Evolutionary conservation across 1,140 invertebrate species (phyloP), one percentile per base, ranked within the genome.

Genomic region (Brachionus calyciflorus): DNA sequence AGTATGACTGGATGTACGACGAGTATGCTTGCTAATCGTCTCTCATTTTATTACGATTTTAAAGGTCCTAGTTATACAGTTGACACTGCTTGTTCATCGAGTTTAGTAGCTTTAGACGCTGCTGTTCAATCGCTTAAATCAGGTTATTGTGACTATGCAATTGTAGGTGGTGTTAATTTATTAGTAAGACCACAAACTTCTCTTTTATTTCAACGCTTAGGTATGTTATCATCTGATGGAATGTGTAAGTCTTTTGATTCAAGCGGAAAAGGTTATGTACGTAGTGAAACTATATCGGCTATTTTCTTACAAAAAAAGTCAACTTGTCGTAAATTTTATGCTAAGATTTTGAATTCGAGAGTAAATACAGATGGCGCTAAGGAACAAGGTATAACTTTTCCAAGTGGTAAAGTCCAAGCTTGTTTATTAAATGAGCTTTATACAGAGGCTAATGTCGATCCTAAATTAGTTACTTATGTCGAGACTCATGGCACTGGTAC

Each of bases 401-500:
- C 30, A n/a, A 65, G 53, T 44, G 57, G 53, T 40, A 4, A 28
- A 76, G 63, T 76, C 7, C 55, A 57, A 73, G 79, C 83, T 84
- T 85, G 88, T 69, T 86, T 98, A n/a, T 90, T 96, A 78, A 84
- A 89, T 60, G 91, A 94, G 81, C 89, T 93, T 0, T 97, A 96
- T 82, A 85, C 84, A 5, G 93, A 96, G 83, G 89, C 88, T 17
- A 89, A 89, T 0, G 81, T 98, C n/a, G 89, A 91, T 80, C 94
- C 94, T 3, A 82, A 86, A 37, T 89, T 91, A 44, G 90, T 98
- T 0, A 85, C 84, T 0, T 98, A 96, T 82, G 89, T 98, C 10
- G 96, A 98, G 84, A 93, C 93, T 17, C 96, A 98, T 83, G 94
- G 95, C 21, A 98, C 96, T 5, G 96, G 95, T 41, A 98, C 96